Conservation (phyloP, 2,113 vertebrate genomes). For the Hystrix brachyura region DNA sequence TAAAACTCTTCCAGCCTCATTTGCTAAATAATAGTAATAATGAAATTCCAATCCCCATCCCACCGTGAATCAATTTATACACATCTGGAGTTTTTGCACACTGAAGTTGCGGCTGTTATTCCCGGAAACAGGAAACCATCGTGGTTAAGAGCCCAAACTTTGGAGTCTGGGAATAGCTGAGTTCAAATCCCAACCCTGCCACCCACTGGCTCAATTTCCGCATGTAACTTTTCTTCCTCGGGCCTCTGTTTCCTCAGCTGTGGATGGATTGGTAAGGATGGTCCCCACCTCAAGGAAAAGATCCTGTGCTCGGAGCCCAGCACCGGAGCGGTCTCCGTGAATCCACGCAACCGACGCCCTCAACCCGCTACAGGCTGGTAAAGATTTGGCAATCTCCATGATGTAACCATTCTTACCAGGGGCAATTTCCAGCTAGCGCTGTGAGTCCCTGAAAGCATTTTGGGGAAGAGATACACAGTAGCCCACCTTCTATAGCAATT, state of each 20-base stretch:
- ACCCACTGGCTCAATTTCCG: background rate
- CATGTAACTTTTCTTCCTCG: background rate
- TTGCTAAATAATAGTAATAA: conserved; percentile 3
- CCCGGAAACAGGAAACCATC: background rate
- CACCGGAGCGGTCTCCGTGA: background rate
- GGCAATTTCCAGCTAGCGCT: background rate
- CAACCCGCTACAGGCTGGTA: background rate
- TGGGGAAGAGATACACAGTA: background rate
- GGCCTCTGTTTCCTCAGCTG: background rate
- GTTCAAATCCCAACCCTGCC: background rate
- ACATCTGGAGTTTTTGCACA: background rate
- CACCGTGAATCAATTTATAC: background rate
- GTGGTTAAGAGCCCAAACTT: background rate
- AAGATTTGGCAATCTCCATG: background rate
- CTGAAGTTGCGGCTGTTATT: background rate
- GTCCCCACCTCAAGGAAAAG: background rate
- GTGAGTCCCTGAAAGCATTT: background rate
- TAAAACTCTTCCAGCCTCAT: background rate
- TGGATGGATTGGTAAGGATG: background rate
- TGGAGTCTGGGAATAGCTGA: background rate
- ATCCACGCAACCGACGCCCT: no score
- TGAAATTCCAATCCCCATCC: background rate
- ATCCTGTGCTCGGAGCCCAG: background rate
- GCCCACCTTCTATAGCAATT: background rate
- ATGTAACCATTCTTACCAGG: background rate